Base-by-base conservation (phyloP, 2,888 invertebrate species). In the Eristalis tenax region DNA sequence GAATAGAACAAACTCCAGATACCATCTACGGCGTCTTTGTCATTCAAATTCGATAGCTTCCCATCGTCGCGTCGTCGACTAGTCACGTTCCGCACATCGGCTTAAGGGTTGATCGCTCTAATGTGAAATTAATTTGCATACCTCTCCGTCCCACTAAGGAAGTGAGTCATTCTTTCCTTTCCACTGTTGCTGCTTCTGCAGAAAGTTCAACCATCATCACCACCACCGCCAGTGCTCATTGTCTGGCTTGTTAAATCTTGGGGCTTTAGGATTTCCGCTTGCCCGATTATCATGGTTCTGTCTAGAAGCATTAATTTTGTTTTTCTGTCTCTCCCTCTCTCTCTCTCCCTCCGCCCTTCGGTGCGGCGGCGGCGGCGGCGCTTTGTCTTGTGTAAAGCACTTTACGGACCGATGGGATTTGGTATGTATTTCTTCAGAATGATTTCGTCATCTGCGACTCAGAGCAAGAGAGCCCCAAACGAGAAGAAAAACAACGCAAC, bases 221-320 rank as follows among this genome's bases (percentile, higher is more conserved):
- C 18, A 32, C 65, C 70, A 22, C 56, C 10, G 11, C 1, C 11
- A 66, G 71, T 15, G 23, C 26, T 68, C n/a, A 56, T 64, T 81
- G 85, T 73, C 74, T 22, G 38, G 59, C 50, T 77, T 64, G 64
- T 68, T 74, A 40, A 74, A 86, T 75, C 73, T 83, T 38, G 43
- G n/a, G 32, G 65, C 74, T 61, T 83, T 73, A 87, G 87, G 87
- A 87, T 87, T 87, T 87, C 87, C 87, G 87, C 87, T 83, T 87
- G 87, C 83, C 68, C 83, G 87, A 83, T 87, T 87, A 87, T 79
- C 79, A 77, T 80, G 78, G 71, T 66, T 80, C 73, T 76, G 83
- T 76, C 83, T 80, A 50, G 61, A 80, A 69, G 68, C 69, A 79
- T 75, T 82, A 70, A 78, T 59, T 73, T 50, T n/a, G 50, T 59